Evolutionary conservation across 2,888 invertebrate genomes (phyloP).

Genomic region (Hirtodrosophila histrioides): DNA sequence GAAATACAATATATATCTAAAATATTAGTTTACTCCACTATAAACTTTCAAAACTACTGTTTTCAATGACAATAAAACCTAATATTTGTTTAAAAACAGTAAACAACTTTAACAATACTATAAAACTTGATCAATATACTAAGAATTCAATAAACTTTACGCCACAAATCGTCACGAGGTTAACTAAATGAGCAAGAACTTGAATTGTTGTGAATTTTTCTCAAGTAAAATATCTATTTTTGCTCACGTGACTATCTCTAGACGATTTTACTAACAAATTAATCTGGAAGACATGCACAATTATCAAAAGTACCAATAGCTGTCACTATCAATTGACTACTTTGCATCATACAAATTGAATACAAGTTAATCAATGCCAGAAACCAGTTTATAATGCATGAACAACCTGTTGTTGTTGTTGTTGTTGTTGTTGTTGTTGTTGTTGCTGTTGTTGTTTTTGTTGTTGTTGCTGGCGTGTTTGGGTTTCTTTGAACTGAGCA

Average conservation of each 20-base stretch:
- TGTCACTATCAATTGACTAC: constrained; percentile 21
- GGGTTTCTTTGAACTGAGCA: constrained; percentile 21
- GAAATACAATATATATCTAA: too few species aligned
- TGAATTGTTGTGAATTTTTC: too few species aligned
- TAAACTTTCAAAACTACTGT: too few species aligned
- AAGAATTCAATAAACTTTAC: too few species aligned
- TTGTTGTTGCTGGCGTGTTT: constrained; percentile 6
- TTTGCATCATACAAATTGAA: constrained; percentile 15
- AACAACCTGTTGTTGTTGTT: constrained; percentile 44
- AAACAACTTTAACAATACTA: too few species aligned
- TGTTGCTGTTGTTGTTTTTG: constrained; percentile 12
- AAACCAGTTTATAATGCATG: constrained; percentile 44
- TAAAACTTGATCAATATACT: too few species aligned
- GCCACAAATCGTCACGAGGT: too few species aligned
- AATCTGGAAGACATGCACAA: constrained; percentile 6
- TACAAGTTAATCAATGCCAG: constrained; percentile 11
- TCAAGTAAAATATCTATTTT: neutral
- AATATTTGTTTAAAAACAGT: too few species aligned
- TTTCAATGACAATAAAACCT: too few species aligned
- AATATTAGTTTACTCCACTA: too few species aligned
- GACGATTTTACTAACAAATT: neutral
- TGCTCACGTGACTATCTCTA: constrained; percentile 16
- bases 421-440: too few species aligned
- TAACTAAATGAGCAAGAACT: neutral
- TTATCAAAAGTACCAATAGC: constrained; percentile 19